These are phyloP conservation scores for Salvelinus namaycush DNA, from an alignment of 2,113 vertebrate species.

Conservation along the genomic window DNA sequence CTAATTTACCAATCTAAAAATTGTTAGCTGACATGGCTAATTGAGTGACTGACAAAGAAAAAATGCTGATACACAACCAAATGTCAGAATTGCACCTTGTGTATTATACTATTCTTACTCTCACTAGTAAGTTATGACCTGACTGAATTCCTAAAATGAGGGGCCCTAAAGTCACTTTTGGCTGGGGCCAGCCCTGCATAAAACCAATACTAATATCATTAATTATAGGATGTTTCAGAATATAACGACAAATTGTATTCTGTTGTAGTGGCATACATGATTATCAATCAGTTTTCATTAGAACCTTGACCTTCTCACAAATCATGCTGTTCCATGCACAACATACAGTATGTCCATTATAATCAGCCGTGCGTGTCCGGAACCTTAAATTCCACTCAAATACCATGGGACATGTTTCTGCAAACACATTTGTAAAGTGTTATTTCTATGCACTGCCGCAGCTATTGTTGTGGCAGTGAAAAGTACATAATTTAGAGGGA, in stretches of 20 bases:
- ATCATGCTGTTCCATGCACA: not conserved
- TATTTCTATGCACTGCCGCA: constrained; percentile 17
- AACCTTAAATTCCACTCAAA: not conserved
- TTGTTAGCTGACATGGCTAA: too few species aligned
- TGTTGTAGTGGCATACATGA: too few species aligned
- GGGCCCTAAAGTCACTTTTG: too few species aligned
- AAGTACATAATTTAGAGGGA: not conserved
- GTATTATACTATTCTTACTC: too few species aligned
- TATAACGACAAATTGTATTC: too few species aligned
- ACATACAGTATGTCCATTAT: not conserved
- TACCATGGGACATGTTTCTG: not conserved
- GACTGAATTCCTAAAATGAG: too few species aligned
- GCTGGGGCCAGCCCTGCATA: not conserved
- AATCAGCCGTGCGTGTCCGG: not conserved
- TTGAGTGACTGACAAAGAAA: too few species aligned
- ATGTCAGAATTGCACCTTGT: too few species aligned
- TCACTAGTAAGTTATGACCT: too few species aligned
- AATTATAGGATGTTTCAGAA: not conserved
- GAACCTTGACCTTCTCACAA: not conserved
- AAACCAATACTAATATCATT: not conserved
- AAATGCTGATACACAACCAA: too few species aligned
- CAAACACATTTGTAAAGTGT: constrained; percentile 19
- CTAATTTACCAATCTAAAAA: too few species aligned
- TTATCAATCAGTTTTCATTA: too few species aligned
- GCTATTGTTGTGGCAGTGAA: constrained; percentile 14